These are phyloP conservation scores for Trypoxylus dichotomus DNA, from an alignment of 1,140 invertebrate genomes.

Conservation along the genomic window DNA sequence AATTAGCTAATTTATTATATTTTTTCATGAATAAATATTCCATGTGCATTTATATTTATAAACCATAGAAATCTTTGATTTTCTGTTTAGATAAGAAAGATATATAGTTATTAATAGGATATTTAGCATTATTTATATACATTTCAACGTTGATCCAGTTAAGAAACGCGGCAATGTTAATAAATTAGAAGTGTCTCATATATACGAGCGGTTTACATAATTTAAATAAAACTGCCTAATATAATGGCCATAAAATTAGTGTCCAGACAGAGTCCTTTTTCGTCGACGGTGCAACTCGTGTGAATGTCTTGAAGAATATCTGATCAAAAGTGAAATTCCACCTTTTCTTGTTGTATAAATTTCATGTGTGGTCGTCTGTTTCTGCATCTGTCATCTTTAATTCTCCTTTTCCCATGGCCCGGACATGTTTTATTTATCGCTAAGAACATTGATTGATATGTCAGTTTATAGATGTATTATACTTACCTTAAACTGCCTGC, in stretches of 20 bases:
- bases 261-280: neutral
- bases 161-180: neutral
- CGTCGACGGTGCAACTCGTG: neutral
- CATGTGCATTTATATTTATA: neutral
- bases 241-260: conserved; percentile 21
- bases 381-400: conserved; percentile 19
- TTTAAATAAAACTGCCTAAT: conserved; percentile 21
- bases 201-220: neutral
- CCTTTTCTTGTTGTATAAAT: conserved; percentile 20
- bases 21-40: neutral
- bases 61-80: neutral
- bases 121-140: conserved; percentile 7
- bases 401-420: conserved; percentile 7
- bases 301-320: conserved; percentile 20
- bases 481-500: conserved; percentile 18
- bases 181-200: neutral
- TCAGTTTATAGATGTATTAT: conserved; percentile 19
- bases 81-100: neutral
- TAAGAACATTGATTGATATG: conserved; percentile 22
- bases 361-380: conserved; percentile 15
- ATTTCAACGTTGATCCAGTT: neutral
- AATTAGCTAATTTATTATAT: neutral
- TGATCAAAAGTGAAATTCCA: conserved; percentile 22
- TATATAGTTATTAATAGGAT: conserved; percentile 10
- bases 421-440: conserved; percentile 22